Conservation (phyloP, 2,888 invertebrate species). For the Augochlorella aurata region DNA sequence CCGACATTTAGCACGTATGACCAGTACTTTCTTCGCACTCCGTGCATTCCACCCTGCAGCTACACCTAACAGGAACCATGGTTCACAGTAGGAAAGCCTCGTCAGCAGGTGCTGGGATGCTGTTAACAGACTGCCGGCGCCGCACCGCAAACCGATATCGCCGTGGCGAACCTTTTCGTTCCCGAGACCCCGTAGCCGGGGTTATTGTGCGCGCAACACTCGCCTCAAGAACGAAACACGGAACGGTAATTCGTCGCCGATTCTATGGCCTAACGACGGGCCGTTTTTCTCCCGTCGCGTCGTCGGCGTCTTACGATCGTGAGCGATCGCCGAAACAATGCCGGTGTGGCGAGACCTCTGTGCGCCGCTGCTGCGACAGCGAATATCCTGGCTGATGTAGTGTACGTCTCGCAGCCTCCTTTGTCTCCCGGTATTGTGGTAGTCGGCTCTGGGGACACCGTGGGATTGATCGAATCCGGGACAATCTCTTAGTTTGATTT, state of each 20-base stretch:
- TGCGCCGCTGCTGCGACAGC: slow-evolving; percentile 36
- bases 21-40: neutral
- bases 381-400: slow-evolving; percentile 18
- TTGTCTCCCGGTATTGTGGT: slow-evolving; percentile 30
- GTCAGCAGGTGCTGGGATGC: slow-evolving; percentile 68
- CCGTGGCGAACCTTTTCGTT: slow-evolving; percentile 19
- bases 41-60: neutral
- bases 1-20: no score
- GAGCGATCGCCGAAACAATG: slow-evolving; percentile 53
- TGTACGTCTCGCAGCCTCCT: slow-evolving; percentile 20
- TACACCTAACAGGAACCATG: slow-evolving; percentile 24
- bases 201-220: slow-evolving; percentile 54
- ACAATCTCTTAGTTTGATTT: slow-evolving; percentile 22
- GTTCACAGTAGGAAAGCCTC: slow-evolving; percentile 65
- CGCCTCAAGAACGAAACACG: slow-evolving; percentile 43
- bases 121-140: slow-evolving; percentile 66
- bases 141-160: slow-evolving; percentile 65
- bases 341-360: neutral
- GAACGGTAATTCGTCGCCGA: slow-evolving; percentile 60
- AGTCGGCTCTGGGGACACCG: neutral
- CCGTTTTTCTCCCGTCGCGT: slow-evolving; percentile 21
- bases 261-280: slow-evolving; percentile 39
- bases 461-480: slow-evolving; percentile 16
- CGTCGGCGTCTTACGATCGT: slow-evolving; percentile 33
- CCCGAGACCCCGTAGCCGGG: slow-evolving; percentile 34